Evolutionary conservation across 92 coral and sea anemone species (phyloP).

Genomic region (Porites divaricata): DNA sequence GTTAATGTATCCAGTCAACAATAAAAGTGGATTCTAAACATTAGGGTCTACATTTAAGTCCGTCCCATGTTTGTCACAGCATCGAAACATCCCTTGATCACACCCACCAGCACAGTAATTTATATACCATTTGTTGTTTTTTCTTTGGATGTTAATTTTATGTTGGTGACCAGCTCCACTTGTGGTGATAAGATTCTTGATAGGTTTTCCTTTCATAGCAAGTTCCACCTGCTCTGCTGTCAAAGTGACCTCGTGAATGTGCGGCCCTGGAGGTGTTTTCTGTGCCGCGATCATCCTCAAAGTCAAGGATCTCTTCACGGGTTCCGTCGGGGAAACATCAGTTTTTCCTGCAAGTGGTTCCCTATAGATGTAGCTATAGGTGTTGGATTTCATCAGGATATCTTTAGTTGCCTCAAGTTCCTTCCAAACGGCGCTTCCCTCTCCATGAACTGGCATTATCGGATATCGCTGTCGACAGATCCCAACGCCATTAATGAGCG

Average conservation of each 20-base stretch:
- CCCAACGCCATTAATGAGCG: constrained; percentile 69
- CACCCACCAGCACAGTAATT: not conserved
- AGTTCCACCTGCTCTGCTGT: constrained; percentile 49
- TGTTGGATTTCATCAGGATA: constrained; percentile 68
- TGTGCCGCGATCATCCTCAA: constrained; percentile 53
- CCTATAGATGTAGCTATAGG: constrained; percentile 64
- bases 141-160: constrained; percentile 19
- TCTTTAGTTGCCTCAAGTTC: constrained; percentile 85
- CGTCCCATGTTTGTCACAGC: constrained; percentile 44
- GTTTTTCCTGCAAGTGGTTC: constrained; percentile 65
- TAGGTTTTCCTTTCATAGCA: constrained; percentile 17
- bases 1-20: not conserved
- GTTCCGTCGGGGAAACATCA: constrained; percentile 67
- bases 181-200: constrained; percentile 9
- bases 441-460: constrained; percentile 90
- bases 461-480: constrained; percentile 84
- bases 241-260: constrained; percentile 55
- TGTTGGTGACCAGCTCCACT: constrained; percentile 65
- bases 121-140: not conserved
- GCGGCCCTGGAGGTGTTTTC: constrained; percentile 57
- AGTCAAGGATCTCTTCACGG: constrained; percentile 54
- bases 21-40: not conserved
- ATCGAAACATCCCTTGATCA: constrained; percentile 1
- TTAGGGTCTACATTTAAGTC: not conserved
- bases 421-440: constrained; percentile 87